Percentiles rank a stretch among this genome's conserved stretches.
These are phyloP conservation scores for Lampris incognitus DNA, from an alignment of 2,113 vertebrate species.

Conservation along the genomic window DNA sequence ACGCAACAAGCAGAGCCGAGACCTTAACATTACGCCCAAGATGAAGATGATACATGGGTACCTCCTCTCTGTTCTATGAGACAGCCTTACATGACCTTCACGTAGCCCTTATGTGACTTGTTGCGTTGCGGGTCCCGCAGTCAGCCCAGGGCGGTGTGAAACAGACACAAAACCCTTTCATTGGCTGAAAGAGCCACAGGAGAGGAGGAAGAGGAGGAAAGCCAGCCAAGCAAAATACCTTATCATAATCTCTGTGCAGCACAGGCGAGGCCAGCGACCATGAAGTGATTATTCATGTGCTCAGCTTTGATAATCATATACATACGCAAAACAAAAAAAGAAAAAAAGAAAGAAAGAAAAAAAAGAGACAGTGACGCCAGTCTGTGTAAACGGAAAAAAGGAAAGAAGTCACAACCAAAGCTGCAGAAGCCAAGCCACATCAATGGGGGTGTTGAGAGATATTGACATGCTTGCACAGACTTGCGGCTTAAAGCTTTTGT, in stretches of 20 bases:
- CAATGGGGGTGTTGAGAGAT: constrained; percentile 49
- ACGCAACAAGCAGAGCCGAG: constrained; percentile 32
- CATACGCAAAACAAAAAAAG: neutral
- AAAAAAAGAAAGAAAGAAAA: neutral
- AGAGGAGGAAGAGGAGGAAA: constrained; percentile 57
- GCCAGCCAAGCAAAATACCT: constrained; percentile 76
- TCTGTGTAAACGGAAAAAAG: constrained; percentile 55
- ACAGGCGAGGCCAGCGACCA: constrained; percentile 63
- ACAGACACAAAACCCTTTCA: constrained; percentile 86
- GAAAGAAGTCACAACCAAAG: constrained; percentile 53
- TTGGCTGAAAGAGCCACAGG: constrained; percentile 79
- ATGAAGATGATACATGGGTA: constrained; percentile 29
- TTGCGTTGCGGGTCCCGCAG: constrained; percentile 69
- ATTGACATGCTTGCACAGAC: constrained; percentile 69
- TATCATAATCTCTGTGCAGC: constrained; percentile 67
- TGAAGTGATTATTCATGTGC: constrained; percentile 61
- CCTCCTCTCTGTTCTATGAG: constrained; percentile 48
- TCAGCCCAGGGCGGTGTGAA: constrained; percentile 78
- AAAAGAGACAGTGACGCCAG: constrained; percentile 48
- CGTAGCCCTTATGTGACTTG: constrained; percentile 43
- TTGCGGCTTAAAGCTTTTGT: constrained; percentile 50
- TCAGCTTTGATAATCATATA: constrained; percentile 56
- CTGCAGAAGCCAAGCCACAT: constrained; percentile 68
- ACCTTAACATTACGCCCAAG: neutral
- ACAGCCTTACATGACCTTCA: constrained; percentile 43